Base-by-base conservation (phyloP, 2,888 invertebrate genomes). In the Tupiocoris notatus region DNA sequence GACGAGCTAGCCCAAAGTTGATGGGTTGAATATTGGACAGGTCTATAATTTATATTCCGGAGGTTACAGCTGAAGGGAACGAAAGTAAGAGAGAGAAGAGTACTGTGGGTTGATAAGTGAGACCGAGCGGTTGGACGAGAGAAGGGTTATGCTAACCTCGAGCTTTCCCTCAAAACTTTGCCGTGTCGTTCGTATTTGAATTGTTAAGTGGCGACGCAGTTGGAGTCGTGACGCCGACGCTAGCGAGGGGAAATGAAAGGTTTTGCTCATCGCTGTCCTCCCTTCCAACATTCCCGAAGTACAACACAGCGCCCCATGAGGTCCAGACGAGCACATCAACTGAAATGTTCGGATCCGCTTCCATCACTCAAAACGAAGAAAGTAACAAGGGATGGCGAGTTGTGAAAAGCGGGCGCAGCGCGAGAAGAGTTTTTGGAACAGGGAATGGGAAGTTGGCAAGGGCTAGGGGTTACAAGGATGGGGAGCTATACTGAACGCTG, bases 201-300 rank as follows among this genome's bases (percentile, higher is more conserved):
- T 67, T 67, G 67, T 67, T 67, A 67, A 67, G 67, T 67, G 67
- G 67, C 57, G 67, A 67, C 67, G 56, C 67, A 67, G 67, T 67
- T 67, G 67, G 39, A 39, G 39, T 39, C 12, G 39, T 12, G 39
- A 39, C 39, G 39, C 3, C 39, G 39, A 39, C 39, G 39, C 39
- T 12, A 12, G 6, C 39, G 39, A 39, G 39, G 39, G 39, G 39
- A 39, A 39, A 39, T 39, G 39, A 39, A 39, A 39, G 39, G 39
- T 39, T 39, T 39, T 12, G 39, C 39, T 39, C 39, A 39, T 39
- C 39, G 39, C 39, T 7, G n/a, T n/a, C n/a, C n/a, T n/a, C n/a
- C n/a, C n/a, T n/a, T n/a, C n/a, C 39, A 3, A 12, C 39, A 39
- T 39, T 12, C 39, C 39, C 39, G 6, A 3, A 39, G 39, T 39